These are phyloP conservation scores for Drosophila multiciliata DNA, from an alignment of 2,888 invertebrate genomes.

Conservation along the genomic window DNA sequence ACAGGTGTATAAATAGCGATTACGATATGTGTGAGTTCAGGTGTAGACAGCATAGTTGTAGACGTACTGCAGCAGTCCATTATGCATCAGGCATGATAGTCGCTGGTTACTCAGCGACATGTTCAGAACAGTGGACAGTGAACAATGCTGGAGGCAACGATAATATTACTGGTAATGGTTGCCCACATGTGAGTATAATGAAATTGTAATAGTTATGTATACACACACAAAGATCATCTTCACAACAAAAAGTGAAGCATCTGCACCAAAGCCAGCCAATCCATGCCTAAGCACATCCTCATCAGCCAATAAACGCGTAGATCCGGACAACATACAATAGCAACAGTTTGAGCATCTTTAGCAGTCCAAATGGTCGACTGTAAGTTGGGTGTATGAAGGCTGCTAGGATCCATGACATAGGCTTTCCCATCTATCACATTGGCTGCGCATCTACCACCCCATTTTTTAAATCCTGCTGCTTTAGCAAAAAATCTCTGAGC, in stretches of 20 bases:
- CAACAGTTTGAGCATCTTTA: neutral
- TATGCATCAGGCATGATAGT: neutral
- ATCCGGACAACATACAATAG: neutral
- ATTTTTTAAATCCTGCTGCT: neutral
- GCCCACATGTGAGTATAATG: neutral
- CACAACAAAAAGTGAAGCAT: neutral
- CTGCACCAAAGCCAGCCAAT: neutral
- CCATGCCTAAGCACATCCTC: neutral
- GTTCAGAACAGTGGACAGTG: neutral
- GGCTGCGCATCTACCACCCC: neutral
- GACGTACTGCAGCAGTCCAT: constrained; percentile 4
- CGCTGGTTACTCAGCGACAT: neutral
- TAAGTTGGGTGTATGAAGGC: neutral
- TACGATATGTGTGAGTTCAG: constrained; percentile 6
- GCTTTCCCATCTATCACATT: neutral
- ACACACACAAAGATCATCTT: neutral
- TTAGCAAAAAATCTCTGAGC: neutral
- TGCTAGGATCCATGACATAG: neutral
- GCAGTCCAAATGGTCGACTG: neutral
- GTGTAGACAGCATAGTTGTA: constrained; percentile 26
- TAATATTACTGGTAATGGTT: too few relatives aligned
- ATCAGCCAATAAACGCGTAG: neutral
- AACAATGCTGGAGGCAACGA: neutral
- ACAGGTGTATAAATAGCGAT: constrained; percentile 24
- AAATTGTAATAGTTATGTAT: neutral